Evolutionary conservation across 2,113 vertebrate species (phyloP), one percentile per base, ranked within the genome.

Genomic region (Fregetta grallaria): DNA sequence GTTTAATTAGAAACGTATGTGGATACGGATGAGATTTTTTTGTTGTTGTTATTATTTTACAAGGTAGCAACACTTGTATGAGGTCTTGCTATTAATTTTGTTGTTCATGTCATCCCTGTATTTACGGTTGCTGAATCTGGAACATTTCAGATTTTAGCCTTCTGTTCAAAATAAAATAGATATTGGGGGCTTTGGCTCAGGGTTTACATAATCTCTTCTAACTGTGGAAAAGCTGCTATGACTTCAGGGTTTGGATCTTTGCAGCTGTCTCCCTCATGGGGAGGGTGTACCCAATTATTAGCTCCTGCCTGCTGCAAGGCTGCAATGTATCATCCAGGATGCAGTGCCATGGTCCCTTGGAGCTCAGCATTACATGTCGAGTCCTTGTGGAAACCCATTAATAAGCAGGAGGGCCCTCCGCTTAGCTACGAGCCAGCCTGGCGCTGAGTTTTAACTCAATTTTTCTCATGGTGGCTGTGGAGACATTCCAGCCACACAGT

Each of bases 131-230:
- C 58, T 90, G 75, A 80, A 59, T 67, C 42, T 83, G 82, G 82
- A 94, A 29, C 9, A 3, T 81, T 92, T 88, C 56, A 0, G 12
- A 55, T 92, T 92, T 84, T 40, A 96, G 50, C 79, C 65, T 94
- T 84, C 92, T 93, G 88, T 90, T 92, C n/a, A 40, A 92, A 94
- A 77, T 55, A 52, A 63, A 86, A 74, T 47, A 86, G 65, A 90
- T 44, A 44, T 45, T 32, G 53, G 30, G 36, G 47, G 29, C 52
- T 83, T 90, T 92, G 94, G 88, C 56, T 90, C 10, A 2, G 40
- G 44, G 21, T 92, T 90, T 86, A 47, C 56, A 21, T 59, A 91
- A 80, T 77, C 72, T 65, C 61, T 78, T 42, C 62, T 93, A 86
- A 63, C 65, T 63, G 66, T 45, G 74, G 72, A 84, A 90, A 96